Conservation (phyloP, 2,797 vertebrate species). For the Anabacerthia variegaticeps region DNA sequence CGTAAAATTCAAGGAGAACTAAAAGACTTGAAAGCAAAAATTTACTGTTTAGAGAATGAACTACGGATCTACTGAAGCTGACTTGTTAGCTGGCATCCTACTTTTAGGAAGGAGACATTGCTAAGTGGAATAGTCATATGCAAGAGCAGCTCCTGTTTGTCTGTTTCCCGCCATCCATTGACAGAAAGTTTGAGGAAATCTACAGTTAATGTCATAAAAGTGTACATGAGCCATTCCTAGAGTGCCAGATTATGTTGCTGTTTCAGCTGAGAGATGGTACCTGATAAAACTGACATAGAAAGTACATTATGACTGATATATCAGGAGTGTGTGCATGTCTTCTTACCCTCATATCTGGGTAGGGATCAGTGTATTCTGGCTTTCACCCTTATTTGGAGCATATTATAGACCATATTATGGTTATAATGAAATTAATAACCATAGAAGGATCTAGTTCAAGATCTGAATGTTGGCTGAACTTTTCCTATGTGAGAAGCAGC, state of each 20-base stretch:
- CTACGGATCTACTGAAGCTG: conserved; percentile 81
- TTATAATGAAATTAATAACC: not conserved
- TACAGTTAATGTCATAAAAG: not conserved
- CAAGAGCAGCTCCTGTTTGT: not conserved
- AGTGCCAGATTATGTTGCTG: not conserved
- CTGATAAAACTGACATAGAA: not conserved
- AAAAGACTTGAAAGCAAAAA: conserved; percentile 90
- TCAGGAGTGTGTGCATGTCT: not conserved
- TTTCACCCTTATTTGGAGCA: not conserved
- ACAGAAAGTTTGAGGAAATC: not conserved
- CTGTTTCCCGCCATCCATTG: not conserved
- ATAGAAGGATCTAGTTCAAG: not conserved
- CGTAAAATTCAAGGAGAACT: conserved; percentile 91
- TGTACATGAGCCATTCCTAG: not conserved
- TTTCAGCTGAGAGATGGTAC: not conserved
- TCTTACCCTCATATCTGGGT: not conserved
- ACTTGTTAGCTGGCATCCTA: not conserved
- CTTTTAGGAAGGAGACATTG: not conserved
- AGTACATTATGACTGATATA: not conserved
- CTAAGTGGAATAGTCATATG: not conserved
- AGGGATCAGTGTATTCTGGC: not conserved
- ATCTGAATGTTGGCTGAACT: not conserved
- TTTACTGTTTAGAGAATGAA: conserved; percentile 90
- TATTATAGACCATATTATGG: not conserved
- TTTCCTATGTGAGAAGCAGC: not conserved